phyloP scores from a whole-genome alignment of 1,140 invertebrate genomes.

The Euwallacea fornicatus region DNA sequence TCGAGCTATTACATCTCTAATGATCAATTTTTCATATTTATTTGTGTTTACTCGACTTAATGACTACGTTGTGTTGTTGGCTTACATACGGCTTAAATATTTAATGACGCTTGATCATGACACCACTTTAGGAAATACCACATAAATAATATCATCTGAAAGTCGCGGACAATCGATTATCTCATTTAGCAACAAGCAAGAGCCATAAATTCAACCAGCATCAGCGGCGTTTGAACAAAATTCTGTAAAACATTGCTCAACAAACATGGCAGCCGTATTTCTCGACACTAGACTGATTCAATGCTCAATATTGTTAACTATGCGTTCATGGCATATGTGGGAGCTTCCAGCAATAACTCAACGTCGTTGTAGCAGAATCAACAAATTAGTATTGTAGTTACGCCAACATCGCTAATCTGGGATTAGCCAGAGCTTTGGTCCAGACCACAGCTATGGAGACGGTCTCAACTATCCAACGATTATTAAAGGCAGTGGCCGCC shows the following conservation, averaged over 20 bases:
- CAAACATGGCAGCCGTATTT: slow-evolving; percentile 36
- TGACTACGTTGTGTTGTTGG: background rate
- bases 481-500: slow-evolving; percentile 39
- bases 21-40: slow-evolving; percentile 5
- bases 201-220: slow-evolving; percentile 23
- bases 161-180: slow-evolving; percentile 8
- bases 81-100: background rate
- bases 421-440: slow-evolving; percentile 51
- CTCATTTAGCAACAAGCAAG: slow-evolving; percentile 20
- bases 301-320: slow-evolving; percentile 45
- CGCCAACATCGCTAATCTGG: slow-evolving; percentile 53
- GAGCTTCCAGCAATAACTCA: slow-evolving; percentile 53
- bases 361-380: slow-evolving; percentile 53
- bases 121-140: no score
- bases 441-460: slow-evolving; percentile 49
- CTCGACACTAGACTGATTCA: slow-evolving; percentile 35
- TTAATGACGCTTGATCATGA: background rate
- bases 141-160: slow-evolving; percentile 2
- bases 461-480: slow-evolving; percentile 40
- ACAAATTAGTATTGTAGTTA: slow-evolving; percentile 55
- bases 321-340: slow-evolving; percentile 45
- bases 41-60: background rate
- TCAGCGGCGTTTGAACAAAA: slow-evolving; percentile 29
- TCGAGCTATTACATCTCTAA: background rate
- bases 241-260: slow-evolving; percentile 35